phyloP scores from a whole-genome alignment of 2,797 vertebrate genomes.

The Natrix natrix region DNA sequence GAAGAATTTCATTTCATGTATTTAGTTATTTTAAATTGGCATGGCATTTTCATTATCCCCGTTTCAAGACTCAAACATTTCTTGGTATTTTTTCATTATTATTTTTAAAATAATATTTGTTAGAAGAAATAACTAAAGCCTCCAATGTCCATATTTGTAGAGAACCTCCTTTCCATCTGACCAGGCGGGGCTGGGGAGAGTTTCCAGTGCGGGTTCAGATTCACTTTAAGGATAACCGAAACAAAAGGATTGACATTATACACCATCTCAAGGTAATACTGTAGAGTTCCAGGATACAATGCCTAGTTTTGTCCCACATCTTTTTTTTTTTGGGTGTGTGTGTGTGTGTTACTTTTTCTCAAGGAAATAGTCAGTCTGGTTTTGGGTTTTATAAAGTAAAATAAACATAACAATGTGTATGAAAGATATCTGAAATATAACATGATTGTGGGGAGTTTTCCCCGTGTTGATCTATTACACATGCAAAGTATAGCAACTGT shows the following conservation, averaged over 20 bases:
- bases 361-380: not conserved
- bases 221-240: constrained; percentile 97
- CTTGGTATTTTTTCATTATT: not conserved
- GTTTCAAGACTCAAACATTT: not conserved
- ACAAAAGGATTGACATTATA: constrained; percentile 99
- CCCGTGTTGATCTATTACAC: not conserved
- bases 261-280: constrained; percentile 92
- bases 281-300: not conserved
- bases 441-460: too few relatives aligned
- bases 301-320: not conserved
- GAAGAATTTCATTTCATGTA: not conserved
- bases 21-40: not conserved
- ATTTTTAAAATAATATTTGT: not conserved
- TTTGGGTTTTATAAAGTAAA: not conserved
- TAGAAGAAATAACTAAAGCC: not conserved
- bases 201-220: constrained; percentile 98
- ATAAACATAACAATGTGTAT: not conserved
- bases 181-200: constrained; percentile 96
- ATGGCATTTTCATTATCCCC: not conserved
- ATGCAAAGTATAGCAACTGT: not conserved
- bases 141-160: constrained; percentile 67
- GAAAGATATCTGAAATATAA: not conserved
- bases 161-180: constrained; percentile 96
- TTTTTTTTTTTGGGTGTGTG: not conserved
- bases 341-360: not conserved